Evolutionary conservation across 1,140 invertebrate genomes (phyloP).

Genomic region (Drosophila melanica): DNA sequence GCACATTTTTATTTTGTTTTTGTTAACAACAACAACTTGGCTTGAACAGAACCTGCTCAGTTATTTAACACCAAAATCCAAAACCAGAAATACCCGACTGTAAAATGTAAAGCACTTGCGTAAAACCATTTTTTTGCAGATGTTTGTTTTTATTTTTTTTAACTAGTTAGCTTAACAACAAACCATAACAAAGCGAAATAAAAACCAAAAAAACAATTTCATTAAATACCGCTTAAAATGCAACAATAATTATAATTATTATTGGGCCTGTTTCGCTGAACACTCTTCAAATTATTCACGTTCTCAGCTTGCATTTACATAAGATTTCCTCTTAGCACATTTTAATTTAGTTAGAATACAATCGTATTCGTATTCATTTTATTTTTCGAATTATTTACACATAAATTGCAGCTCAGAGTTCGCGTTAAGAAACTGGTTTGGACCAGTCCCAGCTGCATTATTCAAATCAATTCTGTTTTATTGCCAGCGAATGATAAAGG

Average conservation of each 20-base stretch:
- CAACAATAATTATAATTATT: background rate
- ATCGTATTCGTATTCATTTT: no score
- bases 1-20: conserved; percentile 16
- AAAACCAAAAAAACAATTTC: background rate
- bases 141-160: background rate
- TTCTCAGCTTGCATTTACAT: background rate
- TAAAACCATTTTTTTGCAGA: conserved; percentile 9
- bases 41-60: conserved; percentile 20
- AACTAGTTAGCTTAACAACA: background rate
- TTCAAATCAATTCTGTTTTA: conserved; percentile 30
- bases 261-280: background rate
- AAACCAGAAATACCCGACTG: conserved; percentile 28
- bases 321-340: background rate
- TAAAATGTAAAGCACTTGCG: conserved; percentile 27
- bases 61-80: conserved; percentile 38
- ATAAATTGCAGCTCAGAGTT: conserved; percentile 1
- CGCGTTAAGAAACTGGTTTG: conserved; percentile 27
- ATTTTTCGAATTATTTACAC: background rate
- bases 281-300: no score
- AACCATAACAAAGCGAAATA: no score
- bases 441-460: conserved; percentile 5
- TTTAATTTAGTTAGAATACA: background rate
- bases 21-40: background rate
- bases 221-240: background rate
- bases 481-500: conserved; percentile 26